These are phyloP conservation scores for Plebejus anna DNA, from an alignment of 2,888 invertebrate genomes.

Conservation along the genomic window DNA sequence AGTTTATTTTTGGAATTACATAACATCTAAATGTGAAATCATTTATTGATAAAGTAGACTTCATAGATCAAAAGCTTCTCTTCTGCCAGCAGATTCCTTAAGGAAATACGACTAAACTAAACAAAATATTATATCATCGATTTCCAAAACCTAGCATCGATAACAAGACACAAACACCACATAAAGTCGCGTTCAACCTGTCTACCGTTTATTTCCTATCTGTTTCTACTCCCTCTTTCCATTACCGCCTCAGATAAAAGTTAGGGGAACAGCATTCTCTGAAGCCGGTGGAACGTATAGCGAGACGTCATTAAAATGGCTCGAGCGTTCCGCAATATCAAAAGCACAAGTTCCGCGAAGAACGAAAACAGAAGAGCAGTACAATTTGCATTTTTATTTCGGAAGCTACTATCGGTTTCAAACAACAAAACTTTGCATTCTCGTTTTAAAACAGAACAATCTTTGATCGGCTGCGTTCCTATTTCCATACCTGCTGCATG, in stretches of 20 bases:
- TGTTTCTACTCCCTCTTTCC: background rate
- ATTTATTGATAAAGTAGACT: too few relatives aligned
- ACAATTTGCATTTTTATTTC: conserved; percentile 70
- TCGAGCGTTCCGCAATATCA: conserved; percentile 46
- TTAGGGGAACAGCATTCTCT: conserved; percentile 7
- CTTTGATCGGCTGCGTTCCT: conserved; percentile 63
- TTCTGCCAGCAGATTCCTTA: background rate
- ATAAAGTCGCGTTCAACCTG: background rate
- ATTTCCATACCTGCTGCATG: conserved; percentile 49
- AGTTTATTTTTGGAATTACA: background rate
- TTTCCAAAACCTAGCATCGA: background rate
- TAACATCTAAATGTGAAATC: too few relatives aligned
- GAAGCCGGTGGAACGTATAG: conserved; percentile 35
- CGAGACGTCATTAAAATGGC: conserved; percentile 40
- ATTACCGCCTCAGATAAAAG: conserved; percentile 11
- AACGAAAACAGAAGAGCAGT: conserved; percentile 51
- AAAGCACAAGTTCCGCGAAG: conserved; percentile 50
- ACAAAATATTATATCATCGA: too few relatives aligned
- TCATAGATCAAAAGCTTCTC: background rate
- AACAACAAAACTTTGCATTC: conserved; percentile 63
- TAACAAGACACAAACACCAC: background rate
- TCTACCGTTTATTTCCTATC: background rate
- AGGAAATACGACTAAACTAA: too few relatives aligned
- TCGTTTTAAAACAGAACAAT: conserved; percentile 64
- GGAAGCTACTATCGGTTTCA: conserved; percentile 56